Base-by-base conservation (phyloP, 1,140 invertebrate genomes). In the Polypedilum vanderplanki region DNA sequence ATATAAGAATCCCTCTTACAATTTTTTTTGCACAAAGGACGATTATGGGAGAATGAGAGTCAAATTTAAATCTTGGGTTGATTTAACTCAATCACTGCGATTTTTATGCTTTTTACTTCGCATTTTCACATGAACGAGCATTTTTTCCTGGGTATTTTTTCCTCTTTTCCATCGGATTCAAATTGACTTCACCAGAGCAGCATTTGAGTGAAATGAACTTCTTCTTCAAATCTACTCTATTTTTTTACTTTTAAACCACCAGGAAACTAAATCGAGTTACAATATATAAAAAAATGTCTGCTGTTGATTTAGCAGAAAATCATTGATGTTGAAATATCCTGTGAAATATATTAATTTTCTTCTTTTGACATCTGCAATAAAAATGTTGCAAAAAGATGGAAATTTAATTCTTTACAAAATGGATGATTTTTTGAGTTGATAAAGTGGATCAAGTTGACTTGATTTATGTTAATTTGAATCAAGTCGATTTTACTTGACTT, bases 1-100 rank as follows among this genome's bases (percentile, higher is more conserved):
- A 33, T 33, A 33, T 5, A 33, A 33, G 24, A 5, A 33, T 33
- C 24, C 24, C 5, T 33, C 24, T n/a, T n/a, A 33, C 24, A 33
- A 33, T 33, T 5, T 33, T 5, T 33, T 5, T 33, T 33, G 24
- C 24, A 57, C 12, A 57, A 57, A 46, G 7, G 46, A 57, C 12
- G 46, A 57, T n/a, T n/a, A n/a, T n/a, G n/a, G n/a, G 46, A 1
- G n/a, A 57, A 15, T n/a, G 15, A 33, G 24, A 57, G 10, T 17
- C 10, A 70, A 70, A 70, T 70, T 70, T 70, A 70, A 70, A 70
- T 70, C 17, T 18, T 20, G 65, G 65, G 65, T 70, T 70, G 65
- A 12, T 20, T 70, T 70, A 70, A 70, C 65, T 70, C 65, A 70
- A 70, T 70, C 65, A 70, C 46, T 57, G 46, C 46, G 46, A 57